These are phyloP conservation scores for Brenthis daphne DNA, from an alignment of 2,888 invertebrate genomes.

Conservation along the genomic window DNA sequence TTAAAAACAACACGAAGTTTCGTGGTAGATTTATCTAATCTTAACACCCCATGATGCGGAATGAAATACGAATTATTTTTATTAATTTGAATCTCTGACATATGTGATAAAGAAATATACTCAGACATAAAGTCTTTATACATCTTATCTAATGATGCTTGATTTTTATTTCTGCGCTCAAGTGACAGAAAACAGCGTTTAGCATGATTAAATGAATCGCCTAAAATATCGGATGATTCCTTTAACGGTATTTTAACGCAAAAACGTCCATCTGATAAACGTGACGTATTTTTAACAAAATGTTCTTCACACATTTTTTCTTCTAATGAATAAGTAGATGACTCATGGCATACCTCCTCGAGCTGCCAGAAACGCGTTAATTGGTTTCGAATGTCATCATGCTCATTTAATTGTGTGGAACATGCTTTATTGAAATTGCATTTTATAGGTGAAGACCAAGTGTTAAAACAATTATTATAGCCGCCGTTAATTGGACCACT, in stretches of 20 bases:
- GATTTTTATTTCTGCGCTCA: slow-evolving; percentile 1
- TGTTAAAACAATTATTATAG: too few relatives aligned
- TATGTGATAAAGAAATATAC: too few relatives aligned
- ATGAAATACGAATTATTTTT: too few relatives aligned
- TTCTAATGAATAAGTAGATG: slow-evolving; percentile 31
- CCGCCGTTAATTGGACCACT: too few relatives aligned
- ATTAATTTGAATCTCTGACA: too few relatives aligned
- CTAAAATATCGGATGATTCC: slow-evolving; percentile 25
- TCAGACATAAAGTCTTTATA: too few relatives aligned
- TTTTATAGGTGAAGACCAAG: too few relatives aligned
- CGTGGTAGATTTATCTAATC: neutral
- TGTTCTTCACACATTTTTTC: slow-evolving; percentile 38
- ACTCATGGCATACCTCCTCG: neutral
- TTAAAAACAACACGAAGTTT: neutral
- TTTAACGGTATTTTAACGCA: slow-evolving; percentile 36
- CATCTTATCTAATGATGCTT: too few relatives aligned
- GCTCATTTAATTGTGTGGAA: neutral
- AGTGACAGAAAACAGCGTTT: slow-evolving; percentile 22
- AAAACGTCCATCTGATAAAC: slow-evolving; percentile 38
- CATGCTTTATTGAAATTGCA: too few relatives aligned
- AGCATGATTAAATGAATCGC: slow-evolving; percentile 33
- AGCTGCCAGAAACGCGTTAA: slow-evolving; percentile 2
- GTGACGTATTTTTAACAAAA: slow-evolving; percentile 35
- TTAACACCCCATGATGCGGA: neutral
- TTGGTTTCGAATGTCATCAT: neutral